A percentile compares a stretch with the other conserved stretches of the same genome.
These are phyloP conservation scores for Ridgeia piscesae DNA, from an alignment of 1,140 invertebrate genomes.

Conservation along the genomic window DNA sequence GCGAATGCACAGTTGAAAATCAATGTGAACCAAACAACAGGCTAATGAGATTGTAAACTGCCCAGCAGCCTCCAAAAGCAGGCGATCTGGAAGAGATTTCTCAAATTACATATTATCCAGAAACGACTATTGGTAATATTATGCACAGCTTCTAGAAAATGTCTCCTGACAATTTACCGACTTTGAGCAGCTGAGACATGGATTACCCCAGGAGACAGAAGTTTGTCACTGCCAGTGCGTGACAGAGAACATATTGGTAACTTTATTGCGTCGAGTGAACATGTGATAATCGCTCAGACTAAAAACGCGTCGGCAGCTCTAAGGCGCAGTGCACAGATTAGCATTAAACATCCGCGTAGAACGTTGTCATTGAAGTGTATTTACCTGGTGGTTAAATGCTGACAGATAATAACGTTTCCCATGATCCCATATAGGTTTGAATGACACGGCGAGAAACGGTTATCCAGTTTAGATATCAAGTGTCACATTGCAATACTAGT, in stretches of 20 bases:
- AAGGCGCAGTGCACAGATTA: neutral
- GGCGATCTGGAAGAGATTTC: too few relatives aligned
- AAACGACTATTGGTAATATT: neutral
- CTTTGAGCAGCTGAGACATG: neutral
- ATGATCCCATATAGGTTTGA: neutral
- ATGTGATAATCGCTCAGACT: neutral
- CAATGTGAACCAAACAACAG: neutral
- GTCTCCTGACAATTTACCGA: too few relatives aligned
- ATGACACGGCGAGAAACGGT: neutral
- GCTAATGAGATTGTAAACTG: neutral
- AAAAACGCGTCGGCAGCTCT: neutral
- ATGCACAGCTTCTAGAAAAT: neutral
- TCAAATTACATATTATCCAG: neutral
- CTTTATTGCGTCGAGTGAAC: neutral
- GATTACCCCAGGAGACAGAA: neutral
- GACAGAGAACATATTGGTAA: neutral
- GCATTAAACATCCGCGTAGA: neutral
- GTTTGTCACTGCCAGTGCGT: neutral
- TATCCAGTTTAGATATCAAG: neutral
- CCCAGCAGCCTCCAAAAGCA: neutral
- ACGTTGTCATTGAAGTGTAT: neutral
- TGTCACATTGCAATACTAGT: neutral
- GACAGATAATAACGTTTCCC: neutral
- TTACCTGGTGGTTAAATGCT: neutral
- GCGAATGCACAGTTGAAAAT: too few relatives aligned